phyloP scores from a whole-genome alignment of 2,113 vertebrate genomes.

The Leptodactylus fuscus region DNA sequence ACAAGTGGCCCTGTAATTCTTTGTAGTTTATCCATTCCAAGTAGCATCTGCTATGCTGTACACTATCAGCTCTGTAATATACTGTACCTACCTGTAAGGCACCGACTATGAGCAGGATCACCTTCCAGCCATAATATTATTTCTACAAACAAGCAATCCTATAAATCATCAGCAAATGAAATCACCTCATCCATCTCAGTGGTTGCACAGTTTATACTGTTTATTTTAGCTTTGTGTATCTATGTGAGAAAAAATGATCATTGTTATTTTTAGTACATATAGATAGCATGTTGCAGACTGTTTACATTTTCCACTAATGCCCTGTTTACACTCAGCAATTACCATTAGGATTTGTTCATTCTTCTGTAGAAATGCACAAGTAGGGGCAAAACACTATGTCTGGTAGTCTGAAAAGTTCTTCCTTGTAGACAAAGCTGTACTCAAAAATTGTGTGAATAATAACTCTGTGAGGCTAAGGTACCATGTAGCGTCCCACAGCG shows the following conservation, averaged over 20 bases:
- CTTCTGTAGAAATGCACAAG: not conserved
- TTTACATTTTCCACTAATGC: not conserved
- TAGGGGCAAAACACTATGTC: not conserved
- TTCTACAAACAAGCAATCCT: slow-evolving; percentile 20
- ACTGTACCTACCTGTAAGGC: slow-evolving; percentile 21
- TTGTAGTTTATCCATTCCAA: slow-evolving; percentile 13
- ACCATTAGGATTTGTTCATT: not conserved
- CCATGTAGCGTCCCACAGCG: too few relatives aligned
- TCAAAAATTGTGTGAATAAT: too few relatives aligned
- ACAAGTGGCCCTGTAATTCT: slow-evolving; percentile 12
- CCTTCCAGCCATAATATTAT: slow-evolving; percentile 35
- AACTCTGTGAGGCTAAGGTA: too few relatives aligned
- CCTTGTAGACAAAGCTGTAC: too few relatives aligned
- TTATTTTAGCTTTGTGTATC: slow-evolving; percentile 1
- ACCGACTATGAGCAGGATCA: not conserved
- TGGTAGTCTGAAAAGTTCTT: too few relatives aligned
- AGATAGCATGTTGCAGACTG: not conserved
- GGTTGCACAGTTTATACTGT: not conserved
- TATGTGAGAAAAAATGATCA: not conserved
- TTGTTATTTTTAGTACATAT: not conserved
- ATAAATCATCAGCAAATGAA: not conserved
- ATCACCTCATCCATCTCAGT: not conserved
- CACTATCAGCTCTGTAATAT: not conserved
- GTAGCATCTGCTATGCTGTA: slow-evolving; percentile 6
- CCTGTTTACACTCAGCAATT: not conserved